Percentiles rank a stretch among this genome's conserved stretches.
Evolutionary conservation across 1,140 invertebrate species (phyloP).

Genomic region (Phortica variegata): DNA sequence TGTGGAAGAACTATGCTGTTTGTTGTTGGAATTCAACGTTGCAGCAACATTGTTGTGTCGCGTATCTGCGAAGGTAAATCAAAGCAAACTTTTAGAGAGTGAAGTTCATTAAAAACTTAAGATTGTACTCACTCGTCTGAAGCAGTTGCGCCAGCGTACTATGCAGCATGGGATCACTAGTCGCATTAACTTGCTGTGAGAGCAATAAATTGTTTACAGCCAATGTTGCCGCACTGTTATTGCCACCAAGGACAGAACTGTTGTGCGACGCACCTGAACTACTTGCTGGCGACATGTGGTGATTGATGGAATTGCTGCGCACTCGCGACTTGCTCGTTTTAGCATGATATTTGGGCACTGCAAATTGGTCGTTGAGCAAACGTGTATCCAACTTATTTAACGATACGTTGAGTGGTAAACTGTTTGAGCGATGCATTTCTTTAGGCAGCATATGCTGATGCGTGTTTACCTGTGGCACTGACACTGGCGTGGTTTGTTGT

Average conservation of each 20-base stretch:
- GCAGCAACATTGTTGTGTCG: conserved; percentile 5
- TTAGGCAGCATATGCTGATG: conserved; percentile 40
- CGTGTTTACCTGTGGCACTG: conserved; percentile 34
- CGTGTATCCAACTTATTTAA: conserved; percentile 35
- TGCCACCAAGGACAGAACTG: conserved; percentile 9
- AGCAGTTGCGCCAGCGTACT: conserved; percentile 50
- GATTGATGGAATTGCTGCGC: conserved; percentile 55
- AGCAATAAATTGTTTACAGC: conserved; percentile 29
- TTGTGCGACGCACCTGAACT: conserved; percentile 22
- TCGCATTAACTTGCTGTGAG: conserved; percentile 32
- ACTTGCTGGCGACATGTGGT: conserved; percentile 28
- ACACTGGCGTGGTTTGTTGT: conserved; percentile 27
- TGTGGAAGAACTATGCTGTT: conserved; percentile 31
- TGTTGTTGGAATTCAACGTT: conserved; percentile 8
- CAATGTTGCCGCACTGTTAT: conserved; percentile 17
- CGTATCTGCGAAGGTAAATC: conserved; percentile 19
- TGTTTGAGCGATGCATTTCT: conserved; percentile 63
- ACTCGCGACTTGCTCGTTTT: conserved; percentile 40
- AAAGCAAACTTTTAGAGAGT: background rate
- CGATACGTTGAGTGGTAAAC: conserved; percentile 61
- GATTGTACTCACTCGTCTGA: conserved; percentile 31
- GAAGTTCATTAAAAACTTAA: background rate
- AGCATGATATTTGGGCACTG: conserved; percentile 44
- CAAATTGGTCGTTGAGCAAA: conserved; percentile 31
- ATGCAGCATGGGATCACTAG: conserved; percentile 57